These are phyloP conservation scores for Agonum fuliginosum DNA, from an alignment of 2,888 invertebrate species.

Conservation along the genomic window DNA sequence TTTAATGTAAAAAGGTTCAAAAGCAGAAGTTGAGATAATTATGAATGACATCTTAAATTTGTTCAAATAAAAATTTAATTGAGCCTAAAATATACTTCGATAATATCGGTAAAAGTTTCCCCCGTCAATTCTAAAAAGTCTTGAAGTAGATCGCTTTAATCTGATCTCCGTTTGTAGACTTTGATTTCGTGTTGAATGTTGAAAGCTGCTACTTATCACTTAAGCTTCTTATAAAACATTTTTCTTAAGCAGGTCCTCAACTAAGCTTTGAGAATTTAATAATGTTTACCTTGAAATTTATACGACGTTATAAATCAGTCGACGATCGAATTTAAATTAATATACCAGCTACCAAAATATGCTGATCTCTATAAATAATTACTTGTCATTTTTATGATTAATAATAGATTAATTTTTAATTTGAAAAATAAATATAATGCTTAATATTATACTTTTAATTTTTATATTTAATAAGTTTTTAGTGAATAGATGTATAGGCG, in stretches of 20 bases:
- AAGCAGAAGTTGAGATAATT: too few relatives aligned
- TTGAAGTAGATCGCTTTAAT: slow-evolving; percentile 41
- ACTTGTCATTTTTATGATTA: neutral
- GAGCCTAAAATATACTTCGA: neutral
- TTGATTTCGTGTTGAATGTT: slow-evolving; percentile 62
- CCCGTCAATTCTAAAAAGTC: neutral
- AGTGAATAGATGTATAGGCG: too few relatives aligned
- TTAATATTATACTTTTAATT: too few relatives aligned
- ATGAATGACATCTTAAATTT: too few relatives aligned
- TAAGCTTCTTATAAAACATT: slow-evolving; percentile 64
- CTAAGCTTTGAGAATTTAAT: slow-evolving; percentile 45
- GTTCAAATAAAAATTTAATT: too few relatives aligned
- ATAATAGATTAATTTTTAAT: neutral
- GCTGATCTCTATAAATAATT: slow-evolving; percentile 1
- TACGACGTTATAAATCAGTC: neutral
- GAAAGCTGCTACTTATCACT: slow-evolving; percentile 61
- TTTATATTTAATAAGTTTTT: too few relatives aligned
- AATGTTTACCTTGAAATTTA: slow-evolving; percentile 50
- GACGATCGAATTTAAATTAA: slow-evolving; percentile 8
- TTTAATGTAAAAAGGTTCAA: too few relatives aligned
- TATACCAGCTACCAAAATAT: neutral
- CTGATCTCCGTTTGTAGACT: slow-evolving; percentile 50
- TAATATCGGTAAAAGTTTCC: neutral
- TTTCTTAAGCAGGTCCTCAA: slow-evolving; percentile 60
- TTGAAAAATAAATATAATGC: slow-evolving; percentile 33